Evolutionary conservation across 2,888 invertebrate species (phyloP).

Genomic region (Drosophila gaucha): DNA sequence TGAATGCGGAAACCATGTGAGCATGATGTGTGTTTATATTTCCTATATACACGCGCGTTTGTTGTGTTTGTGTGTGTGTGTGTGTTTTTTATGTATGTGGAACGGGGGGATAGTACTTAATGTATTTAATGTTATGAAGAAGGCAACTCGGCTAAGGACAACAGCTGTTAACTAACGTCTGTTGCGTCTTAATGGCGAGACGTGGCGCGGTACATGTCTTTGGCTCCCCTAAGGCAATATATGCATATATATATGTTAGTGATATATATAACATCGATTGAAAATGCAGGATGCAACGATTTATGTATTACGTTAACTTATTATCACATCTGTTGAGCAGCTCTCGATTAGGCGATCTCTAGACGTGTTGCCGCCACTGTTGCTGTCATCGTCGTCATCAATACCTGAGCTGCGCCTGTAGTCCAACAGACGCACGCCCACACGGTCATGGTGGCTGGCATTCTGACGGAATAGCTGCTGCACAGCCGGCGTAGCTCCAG

Average conservation of each 20-base stretch:
- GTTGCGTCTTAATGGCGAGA: conserved; percentile 36
- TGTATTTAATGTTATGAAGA: conserved; percentile 20
- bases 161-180: conserved; percentile 11
- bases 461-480: conserved; percentile 31
- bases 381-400: conserved; percentile 12
- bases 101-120: conserved; percentile 1
- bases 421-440: conserved; percentile 68
- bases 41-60: not conserved
- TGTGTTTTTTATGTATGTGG: too few species aligned
- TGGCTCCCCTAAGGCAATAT: conserved; percentile 17
- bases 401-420: conserved; percentile 62
- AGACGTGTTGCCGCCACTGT: conserved; percentile 30
- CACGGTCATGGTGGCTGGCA: conserved; percentile 53
- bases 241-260: too few species aligned
- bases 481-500: conserved; percentile 12
- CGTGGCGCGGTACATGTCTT: conserved; percentile 6
- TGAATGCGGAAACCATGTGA: conserved; percentile 47
- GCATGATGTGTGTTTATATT: conserved; percentile 17
- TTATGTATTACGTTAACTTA: conserved; percentile 59
- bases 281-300: conserved; percentile 41
- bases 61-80: not conserved
- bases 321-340: conserved; percentile 67
- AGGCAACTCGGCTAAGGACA: conserved; percentile 28
- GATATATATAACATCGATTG: conserved; percentile 16
- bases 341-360: conserved; percentile 61